Evolutionary conservation across 2,797 vertebrate species (phyloP), one percentile per base, ranked within the genome.

Genomic region (Sylvia borin): DNA sequence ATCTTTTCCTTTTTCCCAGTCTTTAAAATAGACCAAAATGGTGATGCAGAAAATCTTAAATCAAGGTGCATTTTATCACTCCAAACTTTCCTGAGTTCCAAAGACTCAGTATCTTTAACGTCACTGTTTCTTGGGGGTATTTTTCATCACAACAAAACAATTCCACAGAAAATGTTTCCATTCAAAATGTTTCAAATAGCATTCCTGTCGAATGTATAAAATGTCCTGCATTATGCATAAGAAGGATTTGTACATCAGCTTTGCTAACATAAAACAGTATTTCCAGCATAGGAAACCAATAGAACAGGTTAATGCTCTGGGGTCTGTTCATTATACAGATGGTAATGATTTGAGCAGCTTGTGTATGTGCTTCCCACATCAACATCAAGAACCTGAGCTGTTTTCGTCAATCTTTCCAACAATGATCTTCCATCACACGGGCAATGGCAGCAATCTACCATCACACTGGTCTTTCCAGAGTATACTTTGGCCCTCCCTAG

Each of bases 151-250:
- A 92, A 86, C 79, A 92, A 95, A 91, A 92, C 12, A 43, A 93
- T 92, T 95, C 80, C 95, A 77, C 57, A 82, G 85, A 89, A 80
- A 79, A 85, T 87, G 71, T 86, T 96, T 95, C 83, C 55, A 80
- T 95, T 87, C 64, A 92, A 93, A 95, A 93, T 54, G 58, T 66
- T 90, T 85, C 83, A 88, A 95, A 96, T 90, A 96, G 61, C 67
- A 85, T 95, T 96, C 74, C 77, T 93, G 74, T 90, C 54, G 84
- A 95, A 94, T 67, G 40, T 76, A 76, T 86, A 92, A 94, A 92
- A 81, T 61, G n/a, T 78, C 67, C 85, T 93, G 80, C 91, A 95
- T 97, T 95, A 94, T 96, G 90, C 92, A 93, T 95, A 77, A 90
- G 90, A 81, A 94, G 64, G 77, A 94, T 92, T 94, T 95, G 88